phyloP scores from a whole-genome alignment of 2,888 invertebrate genomes.

The Micropterix aruncella region DNA sequence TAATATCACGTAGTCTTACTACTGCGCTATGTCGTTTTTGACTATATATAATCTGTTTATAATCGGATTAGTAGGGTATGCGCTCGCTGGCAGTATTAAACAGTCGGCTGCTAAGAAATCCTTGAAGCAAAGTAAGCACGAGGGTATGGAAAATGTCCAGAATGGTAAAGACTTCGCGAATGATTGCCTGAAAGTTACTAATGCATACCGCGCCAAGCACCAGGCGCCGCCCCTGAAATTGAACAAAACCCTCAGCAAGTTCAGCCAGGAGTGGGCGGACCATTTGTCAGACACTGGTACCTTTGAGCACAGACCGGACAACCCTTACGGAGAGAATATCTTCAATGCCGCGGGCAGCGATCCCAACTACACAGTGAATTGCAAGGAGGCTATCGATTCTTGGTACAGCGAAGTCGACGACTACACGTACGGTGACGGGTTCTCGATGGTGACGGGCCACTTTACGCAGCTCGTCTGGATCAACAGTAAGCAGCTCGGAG shows the following conservation, averaged over 20 bases:
- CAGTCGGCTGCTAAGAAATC: no score
- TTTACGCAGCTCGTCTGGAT: constrained; percentile 65
- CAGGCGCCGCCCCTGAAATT: constrained; percentile 42
- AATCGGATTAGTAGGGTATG: no score
- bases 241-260: constrained; percentile 36
- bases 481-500: constrained; percentile 45
- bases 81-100: no score
- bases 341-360: constrained; percentile 48
- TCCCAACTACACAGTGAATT: constrained; percentile 39
- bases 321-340: constrained; percentile 57
- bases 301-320: constrained; percentile 47
- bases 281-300: constrained; percentile 36
- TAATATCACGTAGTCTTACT: no score
- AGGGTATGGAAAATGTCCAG: no score
- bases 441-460: constrained; percentile 45
- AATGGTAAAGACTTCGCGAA: constrained; percentile 40
- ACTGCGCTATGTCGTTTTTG: no score
- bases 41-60: no score
- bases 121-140: no score
- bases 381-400: constrained; percentile 45
- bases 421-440: constrained; percentile 38
- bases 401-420: constrained; percentile 53
- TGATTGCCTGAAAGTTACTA: constrained; percentile 49
- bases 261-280: constrained; percentile 45
- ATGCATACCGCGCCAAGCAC: constrained; percentile 42